These are phyloP conservation scores for Clarias macrocephalus DNA, from an alignment of 2,113 vertebrate genomes.

Conservation along the genomic window DNA sequence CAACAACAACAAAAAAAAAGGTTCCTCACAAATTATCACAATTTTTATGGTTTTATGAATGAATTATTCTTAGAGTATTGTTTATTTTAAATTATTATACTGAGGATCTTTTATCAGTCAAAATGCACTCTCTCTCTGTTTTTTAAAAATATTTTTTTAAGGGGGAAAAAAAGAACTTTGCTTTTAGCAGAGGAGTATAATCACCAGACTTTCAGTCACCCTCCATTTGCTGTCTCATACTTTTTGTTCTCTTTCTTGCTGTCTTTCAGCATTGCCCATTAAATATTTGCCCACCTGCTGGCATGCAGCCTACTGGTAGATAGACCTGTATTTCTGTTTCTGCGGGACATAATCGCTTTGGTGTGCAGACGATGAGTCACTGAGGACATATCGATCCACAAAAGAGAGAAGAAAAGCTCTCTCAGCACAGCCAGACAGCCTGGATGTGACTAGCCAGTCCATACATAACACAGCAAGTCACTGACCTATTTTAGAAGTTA, in stretches of 20 bases:
- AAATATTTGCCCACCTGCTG: slow-evolving; percentile 48
- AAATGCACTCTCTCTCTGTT: background rate
- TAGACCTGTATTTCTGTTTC: slow-evolving; percentile 51
- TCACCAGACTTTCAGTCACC: background rate
- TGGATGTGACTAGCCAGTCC: slow-evolving; percentile 38
- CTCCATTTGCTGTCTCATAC: background rate
- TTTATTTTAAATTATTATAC: background rate
- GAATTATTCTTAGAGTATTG: background rate
- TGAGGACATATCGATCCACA: slow-evolving; percentile 52
- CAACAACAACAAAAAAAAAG: too few relatives aligned
- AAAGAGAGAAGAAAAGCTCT: slow-evolving; percentile 43
- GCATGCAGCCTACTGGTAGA: slow-evolving; percentile 43
- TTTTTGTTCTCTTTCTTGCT: slow-evolving; percentile 24
- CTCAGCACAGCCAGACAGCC: slow-evolving; percentile 42
- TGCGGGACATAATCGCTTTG: slow-evolving; percentile 52
- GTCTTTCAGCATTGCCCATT: slow-evolving; percentile 15
- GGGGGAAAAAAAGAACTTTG: background rate
- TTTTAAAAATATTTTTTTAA: too few relatives aligned
- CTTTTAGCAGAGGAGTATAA: background rate
- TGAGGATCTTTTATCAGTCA: background rate
- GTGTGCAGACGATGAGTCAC: slow-evolving; percentile 50
- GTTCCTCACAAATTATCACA: background rate
- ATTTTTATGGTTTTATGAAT: background rate
- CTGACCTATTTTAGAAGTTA: slow-evolving; percentile 47
- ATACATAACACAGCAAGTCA: slow-evolving; percentile 47